A percentile compares a stretch with the other conserved stretches of the same genome.
Conservation (phyloP, 2,113 vertebrate species). For the Anolis carolinensis region DNA sequence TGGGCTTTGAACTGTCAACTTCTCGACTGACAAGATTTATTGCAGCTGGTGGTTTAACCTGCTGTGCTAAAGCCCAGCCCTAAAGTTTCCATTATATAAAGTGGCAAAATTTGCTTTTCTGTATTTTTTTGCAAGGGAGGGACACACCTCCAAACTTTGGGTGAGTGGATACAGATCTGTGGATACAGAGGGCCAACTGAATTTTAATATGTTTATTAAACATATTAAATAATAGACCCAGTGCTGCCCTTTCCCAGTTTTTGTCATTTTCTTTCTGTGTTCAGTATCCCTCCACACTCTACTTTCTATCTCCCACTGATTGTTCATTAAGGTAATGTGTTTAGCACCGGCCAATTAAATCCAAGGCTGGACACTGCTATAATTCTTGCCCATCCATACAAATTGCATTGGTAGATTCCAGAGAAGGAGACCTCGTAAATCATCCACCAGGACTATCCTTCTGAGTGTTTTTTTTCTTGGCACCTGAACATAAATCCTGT, state of each 20-base stretch:
- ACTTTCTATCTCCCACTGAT: slow-evolving; percentile 9
- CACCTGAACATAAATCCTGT: slow-evolving; percentile 48
- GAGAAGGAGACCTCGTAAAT: slow-evolving; percentile 43
- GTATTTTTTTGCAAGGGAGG: no score
- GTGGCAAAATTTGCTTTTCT: no score
- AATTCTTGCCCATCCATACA: slow-evolving; percentile 57
- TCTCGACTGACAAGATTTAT: no score
- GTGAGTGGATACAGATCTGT: no score
- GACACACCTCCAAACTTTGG: no score
- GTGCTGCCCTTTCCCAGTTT: background rate
- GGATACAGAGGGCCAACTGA: no score
- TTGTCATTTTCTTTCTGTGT: background rate
- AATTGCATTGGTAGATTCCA: slow-evolving; percentile 51
- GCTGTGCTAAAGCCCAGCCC: no score
- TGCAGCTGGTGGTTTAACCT: no score
- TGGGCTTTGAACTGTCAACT: no score
- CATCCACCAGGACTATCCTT: slow-evolving; percentile 43
- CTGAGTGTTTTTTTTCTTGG: slow-evolving; percentile 37
- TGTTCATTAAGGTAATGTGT: slow-evolving; percentile 56
- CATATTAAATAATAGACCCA: no score
- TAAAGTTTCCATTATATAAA: no score
- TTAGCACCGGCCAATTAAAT: slow-evolving; percentile 57
- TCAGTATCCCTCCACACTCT: slow-evolving; percentile 37
- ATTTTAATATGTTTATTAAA: no score
- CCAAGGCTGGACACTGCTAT: slow-evolving; percentile 39